Evolutionary conservation across 2,113 vertebrate genomes (phyloP), one percentile per base, ranked within the genome.

Genomic region (Eleginops maclovinus): DNA sequence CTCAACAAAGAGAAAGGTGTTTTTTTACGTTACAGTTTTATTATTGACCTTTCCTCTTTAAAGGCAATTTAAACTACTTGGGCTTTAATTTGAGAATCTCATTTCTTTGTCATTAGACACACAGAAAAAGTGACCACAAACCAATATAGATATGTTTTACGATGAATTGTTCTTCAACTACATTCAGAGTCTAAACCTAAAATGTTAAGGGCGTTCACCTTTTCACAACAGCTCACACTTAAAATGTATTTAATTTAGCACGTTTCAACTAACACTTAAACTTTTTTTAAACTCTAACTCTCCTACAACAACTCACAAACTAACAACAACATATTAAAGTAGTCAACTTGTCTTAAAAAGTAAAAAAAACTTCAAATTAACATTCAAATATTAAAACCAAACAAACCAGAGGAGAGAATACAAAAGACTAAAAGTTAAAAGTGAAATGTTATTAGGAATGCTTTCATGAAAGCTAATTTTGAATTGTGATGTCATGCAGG

Each of bases 1-100:
- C 96, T 99, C 83, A 97, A 99, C 87, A 98, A 98, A 90, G 98
- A 99, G 65, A 99, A 98, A 94, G 98, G 98, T 99, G 3, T 59
- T 21, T 44, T n/a, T 15, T 17, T 6, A 36, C 19, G 19, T 16
- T 13, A 24, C n/a, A 21, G 8, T 26, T 46, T 14, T 22, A 28
- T 41, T n/a, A 7, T 36, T 36, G 31, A 36, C 31, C 31, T 7
- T 8, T 7, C 7, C 31, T 36, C 31, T 36, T 36, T 8, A 36
- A 8, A 36, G 31, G 31, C 7, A 36, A 36, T 36, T 36, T 36
- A 36, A 36, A 36, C 6, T 36, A 36, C 10, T 19, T 21, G 19
- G 22, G 24, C 16, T 26, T 44, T 15, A 26, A 6, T 24, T 46
- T 63, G 13, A 21, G 1, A 11, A n/a, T 19, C 5, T 5, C 46